These are phyloP conservation scores for Gonatopus flavifemur DNA, from an alignment of 1,140 invertebrate genomes.

Conservation along the genomic window DNA sequence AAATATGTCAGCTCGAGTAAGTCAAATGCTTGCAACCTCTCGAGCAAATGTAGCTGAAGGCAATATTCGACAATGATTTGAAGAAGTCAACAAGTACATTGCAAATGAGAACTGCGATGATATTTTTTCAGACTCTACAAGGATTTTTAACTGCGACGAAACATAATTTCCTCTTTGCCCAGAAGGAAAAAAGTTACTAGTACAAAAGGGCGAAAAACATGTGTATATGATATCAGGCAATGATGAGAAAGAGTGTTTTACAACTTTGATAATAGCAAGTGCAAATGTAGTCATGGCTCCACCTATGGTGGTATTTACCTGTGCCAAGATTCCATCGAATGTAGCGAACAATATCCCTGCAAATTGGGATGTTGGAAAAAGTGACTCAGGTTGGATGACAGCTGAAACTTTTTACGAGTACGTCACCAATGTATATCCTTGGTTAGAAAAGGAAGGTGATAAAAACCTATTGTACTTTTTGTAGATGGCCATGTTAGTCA, in stretches of 20 bases:
- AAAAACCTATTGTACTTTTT: conserved; percentile 40
- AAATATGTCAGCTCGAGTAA: conserved; percentile 21
- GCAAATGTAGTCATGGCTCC: background rate
- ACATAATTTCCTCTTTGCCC: conserved; percentile 31
- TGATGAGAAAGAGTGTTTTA: background rate
- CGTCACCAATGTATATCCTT: conserved; percentile 33
- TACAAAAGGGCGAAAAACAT: conserved; percentile 32
- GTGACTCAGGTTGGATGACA: conserved; percentile 30
- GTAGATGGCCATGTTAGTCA: conserved; percentile 48
- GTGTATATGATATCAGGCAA: conserved; percentile 9
- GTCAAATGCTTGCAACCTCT: conserved; percentile 21
- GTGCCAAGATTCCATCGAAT: background rate
- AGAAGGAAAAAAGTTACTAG: conserved; percentile 29
- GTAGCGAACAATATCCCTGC: background rate
- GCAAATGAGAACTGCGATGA: conserved; percentile 17
- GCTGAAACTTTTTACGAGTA: conserved; percentile 26
- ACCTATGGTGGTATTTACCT: background rate
- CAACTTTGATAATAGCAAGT: background rate
- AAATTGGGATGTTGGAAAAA: conserved; percentile 27
- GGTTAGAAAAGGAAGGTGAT: conserved; percentile 25
- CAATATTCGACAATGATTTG: conserved; percentile 20
- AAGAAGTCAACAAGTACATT: conserved; percentile 17
- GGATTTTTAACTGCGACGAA: conserved; percentile 43
- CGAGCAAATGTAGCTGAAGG: conserved; percentile 16
- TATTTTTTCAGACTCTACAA: conserved; percentile 19